Base-by-base conservation (phyloP, 2,797 vertebrate species). In the Pantherophis vulpinus region DNA sequence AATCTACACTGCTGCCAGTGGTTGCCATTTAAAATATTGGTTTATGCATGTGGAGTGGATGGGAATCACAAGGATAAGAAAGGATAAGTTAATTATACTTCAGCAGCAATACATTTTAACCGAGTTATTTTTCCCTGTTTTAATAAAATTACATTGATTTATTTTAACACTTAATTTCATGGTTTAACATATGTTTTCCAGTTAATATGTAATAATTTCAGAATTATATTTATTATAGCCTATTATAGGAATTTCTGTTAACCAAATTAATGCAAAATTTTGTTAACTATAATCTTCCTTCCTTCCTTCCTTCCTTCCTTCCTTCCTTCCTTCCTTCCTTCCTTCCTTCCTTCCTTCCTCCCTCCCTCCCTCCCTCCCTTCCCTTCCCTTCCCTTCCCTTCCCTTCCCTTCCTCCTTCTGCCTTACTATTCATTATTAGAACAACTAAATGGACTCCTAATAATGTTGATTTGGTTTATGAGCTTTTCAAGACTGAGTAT, bases 191-290 rank as follows among this genome's bases (percentile, higher is more conserved):
- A 86, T 18, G 61, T 95, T 55, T 93, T 83, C 60, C n/a, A 89
- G 37, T 87, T 95, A 97, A 96, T 91, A 6, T 59, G 95, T 86
- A 95, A 97, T 93, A 23, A 37, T 14, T 10, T 93, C 93, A 95
- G 92, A 94, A 95, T 93, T 89, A 87, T 90, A 42, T 42, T 42
- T 42, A 90, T 95, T 95, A 94, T 5, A 87, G 86, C 89, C 88
- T 89, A 79, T 55, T 94, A 90, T 91, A 94, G 61, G 32, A 95
- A 96, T 96, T 94, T 95, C 86, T 90, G 59, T 96, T 94, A 96
- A 95, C 93, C 88, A 96, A 91, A 95, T 92, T 79, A 79, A 79
- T 42, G 18, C 32, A 79, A 42, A 42, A 79, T 42, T 20, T 23
- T 79, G 8, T 1, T 42, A 42, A 79, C 3, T 79, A 10, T 37